Percentiles rank a stretch among this genome's conserved stretches.
phyloP scores from a whole-genome alignment of 2,113 vertebrate species.

The Scomber japonicus region DNA sequence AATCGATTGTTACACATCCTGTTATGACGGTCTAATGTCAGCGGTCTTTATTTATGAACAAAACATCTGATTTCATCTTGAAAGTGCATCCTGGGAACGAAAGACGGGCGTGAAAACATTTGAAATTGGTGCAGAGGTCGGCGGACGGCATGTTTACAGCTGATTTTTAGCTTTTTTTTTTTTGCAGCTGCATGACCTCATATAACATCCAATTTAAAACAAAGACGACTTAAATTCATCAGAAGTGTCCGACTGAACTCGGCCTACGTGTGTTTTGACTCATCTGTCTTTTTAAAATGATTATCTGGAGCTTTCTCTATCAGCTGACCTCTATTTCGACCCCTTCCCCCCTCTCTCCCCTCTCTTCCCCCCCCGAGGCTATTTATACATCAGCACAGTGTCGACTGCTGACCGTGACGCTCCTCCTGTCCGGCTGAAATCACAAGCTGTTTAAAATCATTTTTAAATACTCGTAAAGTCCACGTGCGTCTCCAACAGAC shows the following conservation, averaged over 20 bases:
- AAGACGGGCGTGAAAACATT: constrained; percentile 19
- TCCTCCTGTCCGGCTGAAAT: constrained; percentile 10
- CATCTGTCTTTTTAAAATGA: no score
- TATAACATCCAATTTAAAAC: no score
- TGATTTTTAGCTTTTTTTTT: neutral
- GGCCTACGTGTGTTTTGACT: no score
- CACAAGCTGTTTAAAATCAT: neutral
- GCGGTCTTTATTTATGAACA: no score
- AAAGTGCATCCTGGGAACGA: neutral
- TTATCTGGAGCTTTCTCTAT: neutral
- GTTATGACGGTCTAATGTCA: no score
- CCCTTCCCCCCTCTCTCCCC: neutral
- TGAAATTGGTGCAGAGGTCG: constrained; percentile 23
- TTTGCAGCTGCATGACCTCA: no score
- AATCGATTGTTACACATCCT: no score
- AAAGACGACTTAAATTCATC: no score
- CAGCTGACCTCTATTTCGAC: constrained; percentile 6
- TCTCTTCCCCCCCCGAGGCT: neutral
- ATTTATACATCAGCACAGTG: constrained; percentile 19
- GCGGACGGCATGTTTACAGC: constrained; percentile 21
- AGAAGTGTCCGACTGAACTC: no score
- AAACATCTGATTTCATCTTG: no score
- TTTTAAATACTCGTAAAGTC: neutral
- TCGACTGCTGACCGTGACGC: neutral
- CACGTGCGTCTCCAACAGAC: neutral